Evolutionary conservation across 2,888 invertebrate species (phyloP).

Genomic region (Cerastis rubricosa): DNA sequence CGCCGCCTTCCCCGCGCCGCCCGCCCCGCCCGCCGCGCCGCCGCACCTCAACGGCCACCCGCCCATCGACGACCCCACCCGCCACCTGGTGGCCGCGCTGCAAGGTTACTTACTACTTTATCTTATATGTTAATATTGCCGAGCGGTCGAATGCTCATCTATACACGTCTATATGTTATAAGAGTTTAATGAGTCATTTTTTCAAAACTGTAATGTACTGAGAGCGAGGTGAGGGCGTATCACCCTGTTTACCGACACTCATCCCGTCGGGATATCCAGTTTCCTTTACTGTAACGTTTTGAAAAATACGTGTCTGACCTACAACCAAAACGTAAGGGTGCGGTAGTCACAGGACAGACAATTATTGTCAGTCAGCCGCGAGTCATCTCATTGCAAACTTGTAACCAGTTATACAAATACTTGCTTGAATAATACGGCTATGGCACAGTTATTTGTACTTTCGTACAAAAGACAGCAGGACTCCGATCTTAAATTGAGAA

Average conservation of each 20-base stretch:
- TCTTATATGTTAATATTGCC: not conserved
- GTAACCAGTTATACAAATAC: not conserved
- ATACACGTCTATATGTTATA: not conserved
- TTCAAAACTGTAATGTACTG: not conserved
- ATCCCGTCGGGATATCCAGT: not conserved
- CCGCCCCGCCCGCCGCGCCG: constrained; percentile 55
- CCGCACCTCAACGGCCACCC: constrained; percentile 69
- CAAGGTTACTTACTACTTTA: constrained; percentile 71
- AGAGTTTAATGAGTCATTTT: not conserved
- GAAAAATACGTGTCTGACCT: not conserved
- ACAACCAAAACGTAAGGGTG: not conserved
- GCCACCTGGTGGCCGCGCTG: constrained; percentile 66
- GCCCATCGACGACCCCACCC: constrained; percentile 64
- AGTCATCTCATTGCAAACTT: not conserved
- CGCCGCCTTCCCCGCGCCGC: constrained; percentile 68
- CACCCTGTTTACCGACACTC: not conserved
- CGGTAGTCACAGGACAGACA: not conserved
- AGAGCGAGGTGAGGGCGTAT: not conserved
- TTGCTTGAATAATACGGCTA: not conserved
- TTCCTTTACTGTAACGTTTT: not conserved
- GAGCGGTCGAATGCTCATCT: not conserved
- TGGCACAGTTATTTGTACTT: not conserved
- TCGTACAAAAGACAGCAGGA: not conserved
- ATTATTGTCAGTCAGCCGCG: not conserved
- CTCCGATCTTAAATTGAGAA: not conserved